Evolutionary conservation across 2,797 vertebrate species (phyloP).

Genomic region (Rallus crepitans): DNA sequence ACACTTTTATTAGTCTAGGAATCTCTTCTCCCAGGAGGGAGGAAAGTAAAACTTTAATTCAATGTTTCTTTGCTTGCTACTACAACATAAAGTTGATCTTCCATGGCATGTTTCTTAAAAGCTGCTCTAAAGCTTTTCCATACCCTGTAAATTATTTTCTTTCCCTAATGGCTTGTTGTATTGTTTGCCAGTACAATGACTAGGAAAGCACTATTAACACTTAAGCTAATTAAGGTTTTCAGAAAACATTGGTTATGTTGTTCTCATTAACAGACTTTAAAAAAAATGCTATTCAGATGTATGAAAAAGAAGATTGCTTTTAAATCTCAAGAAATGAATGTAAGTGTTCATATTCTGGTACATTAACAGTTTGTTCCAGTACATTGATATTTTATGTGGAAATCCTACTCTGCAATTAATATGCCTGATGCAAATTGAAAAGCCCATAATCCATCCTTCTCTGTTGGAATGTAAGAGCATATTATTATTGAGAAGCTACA

Average conservation of each 20-base stretch:
- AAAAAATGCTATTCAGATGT: constrained; percentile 60
- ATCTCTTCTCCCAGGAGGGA: background rate
- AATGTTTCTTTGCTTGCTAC: constrained; percentile 28
- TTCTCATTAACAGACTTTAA: constrained; percentile 71
- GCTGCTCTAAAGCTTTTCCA: constrained; percentile 65
- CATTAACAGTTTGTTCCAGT: constrained; percentile 86
- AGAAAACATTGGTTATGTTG: constrained; percentile 58
- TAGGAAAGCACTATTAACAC: constrained; percentile 69
- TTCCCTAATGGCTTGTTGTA: constrained; percentile 71
- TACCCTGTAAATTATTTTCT: constrained; percentile 71
- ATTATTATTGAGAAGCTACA: constrained; percentile 82
- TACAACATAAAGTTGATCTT: constrained; percentile 75
- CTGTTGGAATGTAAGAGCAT: constrained; percentile 78
- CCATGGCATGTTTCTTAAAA: constrained; percentile 75
- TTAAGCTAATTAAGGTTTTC: constrained; percentile 80
- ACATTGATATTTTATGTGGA: constrained; percentile 85
- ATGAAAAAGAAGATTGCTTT: constrained; percentile 68
- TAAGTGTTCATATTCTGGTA: constrained; percentile 81
- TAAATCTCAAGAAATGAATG: constrained; percentile 79
- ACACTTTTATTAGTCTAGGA: constrained; percentile 44
- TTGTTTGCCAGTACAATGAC: constrained; percentile 70
- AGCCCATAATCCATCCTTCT: constrained; percentile 82
- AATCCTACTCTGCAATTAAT: constrained; percentile 83
- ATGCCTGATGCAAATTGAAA: constrained; percentile 82
- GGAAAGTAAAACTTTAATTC: background rate